These are phyloP conservation scores for Stomorhina lunata DNA, from an alignment of 2,888 invertebrate species.

Conservation along the genomic window DNA sequence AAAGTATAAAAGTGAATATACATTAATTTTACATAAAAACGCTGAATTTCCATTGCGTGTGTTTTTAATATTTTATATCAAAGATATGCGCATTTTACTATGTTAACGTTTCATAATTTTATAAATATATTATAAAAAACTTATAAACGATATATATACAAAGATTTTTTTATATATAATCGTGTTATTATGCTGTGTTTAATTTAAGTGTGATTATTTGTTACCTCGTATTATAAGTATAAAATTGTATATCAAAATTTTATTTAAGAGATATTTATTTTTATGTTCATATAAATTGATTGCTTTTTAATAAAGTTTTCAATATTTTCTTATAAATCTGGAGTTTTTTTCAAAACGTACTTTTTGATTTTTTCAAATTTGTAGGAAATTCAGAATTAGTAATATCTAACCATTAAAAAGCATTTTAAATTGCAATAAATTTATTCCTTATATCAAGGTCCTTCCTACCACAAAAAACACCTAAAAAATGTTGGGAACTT, in stretches of 20 bases:
- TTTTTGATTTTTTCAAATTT: too few species aligned
- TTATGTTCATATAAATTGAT: constrained; percentile 52
- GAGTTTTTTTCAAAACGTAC: not conserved
- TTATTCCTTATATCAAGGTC: too few species aligned
- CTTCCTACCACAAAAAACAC: too few species aligned
- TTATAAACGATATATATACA: constrained; percentile 56
- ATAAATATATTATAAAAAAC: constrained; percentile 27
- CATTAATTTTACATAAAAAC: constrained; percentile 59
- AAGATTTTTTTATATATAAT: constrained; percentile 73
- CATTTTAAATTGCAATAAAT: too few species aligned
- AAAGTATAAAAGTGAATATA: constrained; percentile 77
- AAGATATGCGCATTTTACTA: constrained; percentile 76
- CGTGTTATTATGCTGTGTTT: constrained; percentile 78
- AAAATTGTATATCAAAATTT: constrained; percentile 59
- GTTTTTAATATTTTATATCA: constrained; percentile 63
- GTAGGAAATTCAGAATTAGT: too few species aligned
- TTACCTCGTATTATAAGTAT: constrained; percentile 49
- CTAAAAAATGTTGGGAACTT: too few species aligned
- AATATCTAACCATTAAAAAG: too few species aligned
- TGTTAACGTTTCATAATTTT: constrained; percentile 73
- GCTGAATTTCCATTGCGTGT: constrained; percentile 41
- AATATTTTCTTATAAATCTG: not conserved
- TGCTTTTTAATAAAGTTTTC: constrained; percentile 46
- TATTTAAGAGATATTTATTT: too few species aligned
- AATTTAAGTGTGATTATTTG: constrained; percentile 38